These are phyloP conservation scores for Ictalurus furcatus DNA, from an alignment of 2,113 vertebrate genomes.

Conservation along the genomic window DNA sequence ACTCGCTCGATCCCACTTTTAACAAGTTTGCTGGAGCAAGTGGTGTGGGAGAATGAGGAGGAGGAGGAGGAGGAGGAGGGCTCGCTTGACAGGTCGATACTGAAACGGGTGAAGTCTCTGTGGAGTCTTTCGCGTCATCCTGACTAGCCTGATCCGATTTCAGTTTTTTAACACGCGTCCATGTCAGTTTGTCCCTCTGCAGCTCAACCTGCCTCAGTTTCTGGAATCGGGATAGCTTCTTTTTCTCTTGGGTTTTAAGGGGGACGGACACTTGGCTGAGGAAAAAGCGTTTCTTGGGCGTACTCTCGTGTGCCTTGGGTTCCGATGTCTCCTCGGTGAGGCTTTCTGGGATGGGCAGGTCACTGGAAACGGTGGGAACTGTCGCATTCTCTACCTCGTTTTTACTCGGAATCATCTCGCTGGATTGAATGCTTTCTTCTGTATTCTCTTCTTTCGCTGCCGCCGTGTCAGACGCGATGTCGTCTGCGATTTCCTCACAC, in stretches of 20 bases:
- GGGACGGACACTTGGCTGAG: constrained; percentile 86
- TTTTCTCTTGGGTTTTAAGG: constrained; percentile 85
- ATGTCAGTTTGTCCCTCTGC: constrained; percentile 82
- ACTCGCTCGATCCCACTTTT: constrained; percentile 22
- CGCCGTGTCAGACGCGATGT: constrained; percentile 88
- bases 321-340: constrained; percentile 58
- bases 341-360: constrained; percentile 32
- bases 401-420: not conserved
- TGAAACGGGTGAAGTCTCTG: constrained; percentile 28
- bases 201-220: constrained; percentile 75
- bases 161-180: constrained; percentile 90
- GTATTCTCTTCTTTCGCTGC: constrained; percentile 50
- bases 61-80: constrained; percentile 22
- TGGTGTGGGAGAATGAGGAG: constrained; percentile 27
- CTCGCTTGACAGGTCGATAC: constrained; percentile 32
- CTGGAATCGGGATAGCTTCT: constrained; percentile 76
- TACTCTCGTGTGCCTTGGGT: constrained; percentile 57
- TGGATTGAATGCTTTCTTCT: not conserved
- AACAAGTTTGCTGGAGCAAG: constrained; percentile 15
- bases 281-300: constrained; percentile 89
- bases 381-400: constrained; percentile 6
- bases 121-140: constrained; percentile 48
- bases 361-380: constrained; percentile 56
- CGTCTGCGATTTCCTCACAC: constrained; percentile 96
- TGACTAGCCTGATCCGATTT: constrained; percentile 75